Percentiles rank a stretch among this genome's conserved stretches.
Conservation (phyloP, 2,797 vertebrate genomes). For the Gymnothorax javanicus region DNA sequence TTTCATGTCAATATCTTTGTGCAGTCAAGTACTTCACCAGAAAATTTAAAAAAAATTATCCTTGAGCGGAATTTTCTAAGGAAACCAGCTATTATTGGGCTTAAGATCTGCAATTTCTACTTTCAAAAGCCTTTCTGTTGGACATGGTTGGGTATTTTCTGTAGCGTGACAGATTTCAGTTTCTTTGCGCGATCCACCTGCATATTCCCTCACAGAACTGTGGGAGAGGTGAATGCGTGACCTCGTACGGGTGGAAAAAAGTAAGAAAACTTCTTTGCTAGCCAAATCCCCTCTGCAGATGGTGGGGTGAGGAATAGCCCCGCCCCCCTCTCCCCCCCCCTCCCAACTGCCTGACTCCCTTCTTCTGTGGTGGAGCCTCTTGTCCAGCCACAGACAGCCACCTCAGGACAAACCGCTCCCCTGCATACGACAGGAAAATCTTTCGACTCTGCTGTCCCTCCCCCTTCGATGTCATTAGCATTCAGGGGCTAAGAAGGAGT, state of each 20-base stretch:
- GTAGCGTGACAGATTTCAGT: not conserved
- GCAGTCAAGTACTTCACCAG: not conserved
- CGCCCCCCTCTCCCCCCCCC: not conserved
- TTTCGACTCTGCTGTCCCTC: not conserved
- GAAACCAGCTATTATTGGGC: not conserved
- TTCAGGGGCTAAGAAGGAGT: slow-evolving; percentile 20
- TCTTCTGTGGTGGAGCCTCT: not conserved
- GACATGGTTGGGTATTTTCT: not conserved
- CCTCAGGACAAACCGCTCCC: not conserved
- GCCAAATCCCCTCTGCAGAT: slow-evolving; percentile 14
- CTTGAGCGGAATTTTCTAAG: not conserved
- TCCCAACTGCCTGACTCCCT: not conserved
- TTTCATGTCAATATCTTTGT: not conserved
- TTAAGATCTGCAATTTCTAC: slow-evolving; percentile 17
- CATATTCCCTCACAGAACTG: slow-evolving; percentile 32
- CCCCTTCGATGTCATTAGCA: slow-evolving; percentile 23
- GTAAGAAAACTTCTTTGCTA: slow-evolving; percentile 22
- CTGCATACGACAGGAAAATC: not conserved
- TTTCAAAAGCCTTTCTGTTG: slow-evolving; percentile 20
- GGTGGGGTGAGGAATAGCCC: slow-evolving; percentile 18
- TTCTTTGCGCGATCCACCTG: slow-evolving; percentile 29
- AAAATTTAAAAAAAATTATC: not conserved
- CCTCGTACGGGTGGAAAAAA: slow-evolving; percentile 35
- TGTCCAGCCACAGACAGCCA: not conserved
- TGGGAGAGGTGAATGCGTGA: slow-evolving; percentile 47